phyloP scores from a whole-genome alignment of 2,113 vertebrate genomes.

The Elephantulus edwardii region DNA sequence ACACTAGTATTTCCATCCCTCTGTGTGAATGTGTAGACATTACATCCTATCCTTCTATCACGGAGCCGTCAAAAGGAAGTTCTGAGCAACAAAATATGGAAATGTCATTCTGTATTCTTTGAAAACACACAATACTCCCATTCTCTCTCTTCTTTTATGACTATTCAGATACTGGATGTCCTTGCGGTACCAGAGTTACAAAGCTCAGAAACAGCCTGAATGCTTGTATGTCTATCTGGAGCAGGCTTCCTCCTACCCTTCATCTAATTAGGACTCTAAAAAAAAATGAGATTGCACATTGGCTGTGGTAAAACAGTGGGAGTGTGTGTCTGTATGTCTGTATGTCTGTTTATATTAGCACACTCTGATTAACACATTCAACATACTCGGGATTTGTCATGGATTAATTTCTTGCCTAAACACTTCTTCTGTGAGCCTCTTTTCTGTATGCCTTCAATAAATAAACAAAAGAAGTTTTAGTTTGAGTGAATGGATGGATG shows the following conservation, averaged over 20 bases:
- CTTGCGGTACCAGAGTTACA: too few species aligned
- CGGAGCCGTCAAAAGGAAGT: background rate
- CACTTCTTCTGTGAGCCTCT: background rate
- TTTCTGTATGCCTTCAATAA: conserved; percentile 20
- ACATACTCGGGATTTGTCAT: conserved; percentile 10
- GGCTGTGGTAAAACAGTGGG: background rate
- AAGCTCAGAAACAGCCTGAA: background rate
- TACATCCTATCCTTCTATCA: accelerated
- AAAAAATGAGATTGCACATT: background rate
- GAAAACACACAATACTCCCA: background rate
- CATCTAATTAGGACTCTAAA: background rate
- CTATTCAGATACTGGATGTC: background rate
- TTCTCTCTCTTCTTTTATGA: background rate
- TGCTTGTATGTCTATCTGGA: background rate
- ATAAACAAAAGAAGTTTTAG: background rate
- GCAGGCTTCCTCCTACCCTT: background rate
- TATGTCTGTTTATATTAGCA: background rate
- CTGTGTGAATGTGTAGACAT: accelerated
- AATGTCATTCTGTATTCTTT: background rate
- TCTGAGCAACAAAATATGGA: background rate
- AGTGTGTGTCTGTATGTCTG: background rate
- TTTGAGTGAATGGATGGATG: background rate
- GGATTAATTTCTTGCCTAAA: background rate
- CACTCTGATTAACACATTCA: background rate
- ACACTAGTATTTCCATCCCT: background rate